Evolutionary conservation across 2,113 vertebrate genomes (phyloP), one percentile per base, ranked within the genome.

Genomic region (Gyps fulvus): DNA sequence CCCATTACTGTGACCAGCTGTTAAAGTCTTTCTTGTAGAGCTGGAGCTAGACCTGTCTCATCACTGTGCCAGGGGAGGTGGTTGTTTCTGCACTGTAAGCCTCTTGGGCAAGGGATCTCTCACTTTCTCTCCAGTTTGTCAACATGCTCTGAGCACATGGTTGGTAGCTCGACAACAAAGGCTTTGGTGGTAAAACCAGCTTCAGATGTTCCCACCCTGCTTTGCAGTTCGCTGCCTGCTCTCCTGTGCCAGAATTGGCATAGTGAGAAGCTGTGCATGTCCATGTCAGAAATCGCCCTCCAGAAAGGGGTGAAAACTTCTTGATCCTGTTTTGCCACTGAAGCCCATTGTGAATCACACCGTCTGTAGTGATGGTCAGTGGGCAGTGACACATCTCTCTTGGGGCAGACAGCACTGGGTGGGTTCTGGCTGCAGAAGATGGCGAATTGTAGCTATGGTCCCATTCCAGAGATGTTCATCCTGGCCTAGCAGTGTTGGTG

Each of bases 281-380:
- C 20, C 13, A 16, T 45, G 67, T 89, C 36, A 50, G 55, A 52
- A 59, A 45, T 29, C 23, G 4, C 23, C 16, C 16, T 67, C 14
- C 34, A 23, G 58, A 70, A 86, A 62, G 36, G 54, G 21, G 4
- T n/a, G 26, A 25, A 47, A 72, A 34, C 25, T 12, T 26, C 70
- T 45, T 23, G 21, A n/a, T 54, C 26, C 20, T 49, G 12, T 54
- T 82, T 81, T 77, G 52, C 14, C 27, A 17, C 23, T 10, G 17
- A 43, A 85, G 70, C 45, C 40, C 20, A 2, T 50, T 34, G 74
- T 70, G 67, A 63, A 20, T 59, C 14, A 10, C 16, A 18, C 38
- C 1, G 0, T 22, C 67, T 1, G 1, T 62, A 25, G 34, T 21
- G 38, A 38, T 0, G 7, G 43, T 23, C 14, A 70, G 23, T 7